Base-by-base conservation (phyloP, 2,113 vertebrate genomes). In the Dissostichus mawsoni region DNA sequence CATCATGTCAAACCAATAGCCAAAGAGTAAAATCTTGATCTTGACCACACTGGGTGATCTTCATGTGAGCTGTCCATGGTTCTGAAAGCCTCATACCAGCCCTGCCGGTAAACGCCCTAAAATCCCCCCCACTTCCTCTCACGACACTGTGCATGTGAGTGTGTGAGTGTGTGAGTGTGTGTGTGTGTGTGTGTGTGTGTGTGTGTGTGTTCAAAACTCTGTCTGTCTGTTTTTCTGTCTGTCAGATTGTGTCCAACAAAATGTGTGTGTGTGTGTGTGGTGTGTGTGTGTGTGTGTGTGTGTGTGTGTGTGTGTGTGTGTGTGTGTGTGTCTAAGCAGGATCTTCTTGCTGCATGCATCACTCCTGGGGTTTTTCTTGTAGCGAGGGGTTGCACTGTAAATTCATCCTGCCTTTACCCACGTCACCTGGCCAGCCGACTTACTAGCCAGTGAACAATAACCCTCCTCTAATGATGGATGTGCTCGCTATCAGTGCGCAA, bases 91-190 rank as follows among this genome's bases (percentile, higher is more conserved):
- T 84, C 81, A 84, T 82, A 64, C 68, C 78, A 87, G 80, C 87
- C 86, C 63, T 85, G 88, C 78, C 80, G 94, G 94, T 94, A 86
- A 93, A 95, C 95, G 94, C 95, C 95, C 93, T 92, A 90, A 88
- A 65, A 44, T 5, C 66, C 80, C 69, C 74, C 62, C 68, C 75
- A 61, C 82, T 52, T 65, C 70, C 69, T 70, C 83, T 90, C 91
- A 92, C 89, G 91, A 89, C 89, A 87, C 74, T 67, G 76, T 88
- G 76, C 58, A 69, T 73, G 81, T 87, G 81, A 89, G 75, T 48
- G 62, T 76, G 56, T 66, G n/a, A n/a, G n/a, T n/a, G n/a, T n/a
- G n/a, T 45, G 41, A 69, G 70, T 81, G 62, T 81, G 59, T 59
- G 58, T 66, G 41, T 61, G 29, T 47, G n/a, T 73, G 56, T 61